These are phyloP conservation scores for Aleiodes alternator DNA, from an alignment of 2,888 invertebrate species.

Conservation along the genomic window DNA sequence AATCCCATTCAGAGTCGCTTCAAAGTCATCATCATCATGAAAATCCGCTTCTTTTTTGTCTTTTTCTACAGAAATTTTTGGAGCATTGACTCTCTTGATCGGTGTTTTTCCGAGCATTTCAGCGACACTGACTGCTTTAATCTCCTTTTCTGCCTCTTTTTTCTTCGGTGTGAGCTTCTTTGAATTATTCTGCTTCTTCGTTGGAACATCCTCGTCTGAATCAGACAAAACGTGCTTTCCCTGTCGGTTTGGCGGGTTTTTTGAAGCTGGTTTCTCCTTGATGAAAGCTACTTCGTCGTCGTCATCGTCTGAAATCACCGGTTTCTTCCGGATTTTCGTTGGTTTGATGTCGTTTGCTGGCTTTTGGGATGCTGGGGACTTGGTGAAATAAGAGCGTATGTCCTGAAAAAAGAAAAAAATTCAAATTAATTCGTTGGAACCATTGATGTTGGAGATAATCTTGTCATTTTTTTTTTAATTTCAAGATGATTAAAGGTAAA, in stretches of 20 bases:
- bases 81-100: constrained; percentile 78
- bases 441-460: too few species aligned
- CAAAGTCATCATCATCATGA: constrained; percentile 83
- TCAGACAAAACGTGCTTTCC: constrained; percentile 69
- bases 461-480: too few species aligned
- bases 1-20: constrained; percentile 81
- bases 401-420: constrained; percentile 76
- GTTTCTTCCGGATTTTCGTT: constrained; percentile 66
- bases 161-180: constrained; percentile 63
- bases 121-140: constrained; percentile 71
- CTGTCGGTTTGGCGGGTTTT: constrained; percentile 63
- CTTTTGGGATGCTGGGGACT: constrained; percentile 59
- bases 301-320: constrained; percentile 74
- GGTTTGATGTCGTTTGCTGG: constrained; percentile 44
- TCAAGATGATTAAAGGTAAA: too few species aligned
- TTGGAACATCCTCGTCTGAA: constrained; percentile 73
- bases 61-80: constrained; percentile 66
- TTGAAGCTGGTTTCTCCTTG: not conserved
- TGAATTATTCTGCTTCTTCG: constrained; percentile 59
- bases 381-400: constrained; percentile 80
- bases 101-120: constrained; percentile 81
- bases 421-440: not conserved
- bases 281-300: constrained; percentile 72
- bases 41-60: constrained; percentile 74
- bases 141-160: constrained; percentile 69